Conservation (phyloP, 2,113 vertebrate genomes). For the Lontra canadensis region DNA sequence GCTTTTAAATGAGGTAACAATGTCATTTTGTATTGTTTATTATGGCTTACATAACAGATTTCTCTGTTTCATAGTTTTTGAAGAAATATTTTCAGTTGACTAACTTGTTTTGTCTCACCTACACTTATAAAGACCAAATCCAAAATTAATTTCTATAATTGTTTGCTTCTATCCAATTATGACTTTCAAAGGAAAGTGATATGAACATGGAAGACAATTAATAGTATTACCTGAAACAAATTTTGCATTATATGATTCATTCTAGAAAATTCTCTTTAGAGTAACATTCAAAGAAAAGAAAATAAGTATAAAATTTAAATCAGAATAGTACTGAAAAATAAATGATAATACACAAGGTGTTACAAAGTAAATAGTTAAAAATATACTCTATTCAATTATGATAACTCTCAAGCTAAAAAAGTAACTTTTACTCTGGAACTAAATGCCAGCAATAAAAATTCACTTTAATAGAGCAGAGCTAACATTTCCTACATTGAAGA, state of each 20-base stretch:
- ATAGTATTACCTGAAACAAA: background rate
- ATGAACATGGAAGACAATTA: background rate
- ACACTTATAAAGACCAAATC: background rate
- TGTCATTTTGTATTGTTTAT: background rate
- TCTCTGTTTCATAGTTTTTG: background rate
- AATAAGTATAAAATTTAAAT: background rate
- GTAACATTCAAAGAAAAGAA: background rate
- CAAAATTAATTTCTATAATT: background rate
- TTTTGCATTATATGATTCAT: background rate
- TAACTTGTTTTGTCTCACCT: background rate
- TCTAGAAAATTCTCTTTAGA: background rate
- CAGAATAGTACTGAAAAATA: background rate
- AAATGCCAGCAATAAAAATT: conserved; percentile 38
- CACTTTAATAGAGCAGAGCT: background rate
- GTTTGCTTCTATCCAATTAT: background rate
- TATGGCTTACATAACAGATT: background rate
- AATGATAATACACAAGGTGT: background rate
- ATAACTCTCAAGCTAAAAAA: background rate
- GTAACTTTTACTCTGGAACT: background rate
- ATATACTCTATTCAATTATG: background rate
- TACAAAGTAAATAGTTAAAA: conserved; percentile 8
- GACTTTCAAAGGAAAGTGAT: background rate
- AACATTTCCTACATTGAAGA: background rate
- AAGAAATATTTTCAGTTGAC: background rate
- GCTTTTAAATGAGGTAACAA: background rate